Evolutionary conservation across 2,888 invertebrate genomes (phyloP), one percentile per base, ranked within the genome.

Genomic region (Pilophorus perplexus): DNA sequence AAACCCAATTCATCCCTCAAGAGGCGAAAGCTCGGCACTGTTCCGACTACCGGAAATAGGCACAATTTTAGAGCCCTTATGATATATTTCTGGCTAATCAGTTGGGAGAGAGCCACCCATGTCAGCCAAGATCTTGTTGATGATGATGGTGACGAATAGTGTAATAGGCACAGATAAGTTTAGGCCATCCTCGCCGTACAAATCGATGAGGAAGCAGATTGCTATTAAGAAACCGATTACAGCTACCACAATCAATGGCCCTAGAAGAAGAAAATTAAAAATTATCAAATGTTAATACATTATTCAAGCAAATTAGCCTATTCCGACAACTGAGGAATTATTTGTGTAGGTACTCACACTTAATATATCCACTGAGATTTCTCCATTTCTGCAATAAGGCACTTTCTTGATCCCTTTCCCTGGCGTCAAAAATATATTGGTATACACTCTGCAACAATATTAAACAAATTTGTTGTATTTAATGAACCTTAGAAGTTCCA

Each of bases 341-440:
- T n/a, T n/a, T n/a, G n/a, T n/a, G n/a, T n/a, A 40, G 16, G n/a
- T 42, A 46, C 46, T 46, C 20, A 46, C 46, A 46, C 25, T 46
- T 46, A 18, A 46, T 2, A 3, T 2, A 23, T 10, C 2, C 10
- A 8, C 46, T 46, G 23, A 23, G 1, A n/a, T 46, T 8, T 25
- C 12, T 22, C 46, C 46, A 23, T 23, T 23, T 23, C 23, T 46
- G 22, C 5, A 46, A 14, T n/a, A 22, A 12, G 3, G 5, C n/a
- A 14, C 23, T 46, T 14, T 46, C 46, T 46, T 46, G 23, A n/a
- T 23, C 8, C 12, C 46, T 12, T 23, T 4, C 23, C 25, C 23
- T 22, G 20, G 25, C 14, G 46, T 46, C 23, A 25, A 46, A 46
- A 22, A 46, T 46, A 8, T 46, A 46, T 23, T 46, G 46, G 10